These are phyloP conservation scores for Peromyscus nudipes DNA, from an alignment of 2,797 vertebrate species.

Conservation along the genomic window DNA sequence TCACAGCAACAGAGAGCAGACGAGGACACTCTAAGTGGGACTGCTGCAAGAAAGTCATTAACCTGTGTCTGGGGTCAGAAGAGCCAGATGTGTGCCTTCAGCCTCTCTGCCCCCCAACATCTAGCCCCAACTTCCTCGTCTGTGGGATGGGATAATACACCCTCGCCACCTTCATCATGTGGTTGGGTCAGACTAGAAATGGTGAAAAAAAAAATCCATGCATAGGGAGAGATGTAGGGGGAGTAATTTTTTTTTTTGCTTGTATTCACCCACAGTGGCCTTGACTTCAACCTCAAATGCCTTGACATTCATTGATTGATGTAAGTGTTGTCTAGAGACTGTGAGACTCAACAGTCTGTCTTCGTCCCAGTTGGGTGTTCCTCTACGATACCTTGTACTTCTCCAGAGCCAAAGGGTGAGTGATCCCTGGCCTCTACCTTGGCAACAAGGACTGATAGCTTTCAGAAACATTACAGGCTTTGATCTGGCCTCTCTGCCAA, in stretches of 20 bases:
- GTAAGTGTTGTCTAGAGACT: neutral
- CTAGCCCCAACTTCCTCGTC: neutral
- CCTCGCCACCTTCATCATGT: no score
- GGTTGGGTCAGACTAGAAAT: neutral
- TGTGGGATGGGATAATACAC: neutral
- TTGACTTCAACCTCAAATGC: neutral
- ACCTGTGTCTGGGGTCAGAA: neutral
- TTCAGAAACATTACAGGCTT: neutral
- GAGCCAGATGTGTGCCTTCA: neutral
- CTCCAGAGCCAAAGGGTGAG: neutral
- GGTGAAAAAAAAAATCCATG: neutral
- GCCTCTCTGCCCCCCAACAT: neutral
- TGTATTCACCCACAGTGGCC: neutral
- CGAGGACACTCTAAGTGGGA: neutral
- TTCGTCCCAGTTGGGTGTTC: neutral
- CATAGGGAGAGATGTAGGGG: neutral
- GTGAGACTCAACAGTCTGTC: neutral
- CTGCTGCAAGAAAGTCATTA: neutral
- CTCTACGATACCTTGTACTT: neutral
- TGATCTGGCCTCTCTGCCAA: neutral
- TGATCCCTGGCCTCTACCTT: neutral
- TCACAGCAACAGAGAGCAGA: neutral
- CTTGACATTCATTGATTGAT: neutral
- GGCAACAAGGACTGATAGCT: neutral
- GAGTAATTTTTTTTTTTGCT: no score